Conservation (phyloP, 35 echinoderm and acorn worm species). For the Acanthaster planci region DNA sequence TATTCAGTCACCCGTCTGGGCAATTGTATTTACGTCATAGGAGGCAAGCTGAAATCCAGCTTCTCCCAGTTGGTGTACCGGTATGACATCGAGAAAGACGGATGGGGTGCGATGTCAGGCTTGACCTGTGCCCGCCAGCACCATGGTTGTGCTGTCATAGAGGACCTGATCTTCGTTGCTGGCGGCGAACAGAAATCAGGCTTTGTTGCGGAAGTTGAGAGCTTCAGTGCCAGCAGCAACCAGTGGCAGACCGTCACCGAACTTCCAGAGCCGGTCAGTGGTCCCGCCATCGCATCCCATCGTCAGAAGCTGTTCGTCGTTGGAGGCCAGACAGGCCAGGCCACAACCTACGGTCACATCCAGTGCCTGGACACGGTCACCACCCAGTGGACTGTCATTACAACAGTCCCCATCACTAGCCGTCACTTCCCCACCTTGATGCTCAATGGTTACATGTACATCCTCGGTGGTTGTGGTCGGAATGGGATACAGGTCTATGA, state of each 20-base stretch:
- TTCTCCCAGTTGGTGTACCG: constrained; percentile 40
- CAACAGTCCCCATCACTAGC: constrained; percentile 36
- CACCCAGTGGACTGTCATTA: constrained; percentile 53
- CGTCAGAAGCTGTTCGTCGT: constrained; percentile 56
- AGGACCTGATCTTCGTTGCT: constrained; percentile 47
- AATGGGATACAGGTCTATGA: constrained; percentile 75
- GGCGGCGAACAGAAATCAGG: constrained; percentile 55
- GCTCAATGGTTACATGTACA: constrained; percentile 53
- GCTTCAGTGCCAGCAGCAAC: constrained; percentile 38
- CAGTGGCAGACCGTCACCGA: constrained; percentile 52
- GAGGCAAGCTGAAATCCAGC: constrained; percentile 43
- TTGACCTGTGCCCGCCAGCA: constrained; percentile 42
- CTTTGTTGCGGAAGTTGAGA: constrained; percentile 48
- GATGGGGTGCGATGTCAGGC: constrained; percentile 40
- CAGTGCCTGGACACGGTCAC: constrained; percentile 55
- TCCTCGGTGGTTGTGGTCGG: constrained; percentile 55
- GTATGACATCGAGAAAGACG: constrained; percentile 30
- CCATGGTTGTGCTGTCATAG: constrained; percentile 40
- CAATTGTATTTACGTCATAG: constrained; percentile 65
- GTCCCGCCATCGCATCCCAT: constrained; percentile 65
- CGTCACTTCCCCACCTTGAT: constrained; percentile 58
- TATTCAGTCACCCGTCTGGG: constrained; percentile 51
- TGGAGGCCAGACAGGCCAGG: constrained; percentile 42
- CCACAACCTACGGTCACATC: constrained; percentile 45
- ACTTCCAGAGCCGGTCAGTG: constrained; percentile 43